Evolutionary conservation across 2,888 invertebrate species (phyloP).

Genomic region (Rapana venosa): DNA sequence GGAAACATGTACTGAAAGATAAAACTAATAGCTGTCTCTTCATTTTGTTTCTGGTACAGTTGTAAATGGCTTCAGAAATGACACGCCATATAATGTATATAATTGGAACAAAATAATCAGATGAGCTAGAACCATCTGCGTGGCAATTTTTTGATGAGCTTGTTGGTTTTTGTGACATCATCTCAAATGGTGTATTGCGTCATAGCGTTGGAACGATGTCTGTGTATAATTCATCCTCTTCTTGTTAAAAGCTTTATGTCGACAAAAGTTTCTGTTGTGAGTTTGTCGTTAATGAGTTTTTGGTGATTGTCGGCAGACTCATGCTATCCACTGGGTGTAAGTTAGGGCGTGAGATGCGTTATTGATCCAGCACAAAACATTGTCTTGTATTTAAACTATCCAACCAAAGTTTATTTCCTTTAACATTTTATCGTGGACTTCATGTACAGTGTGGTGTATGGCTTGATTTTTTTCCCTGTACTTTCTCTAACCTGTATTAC

Average conservation of each 20-base stretch:
- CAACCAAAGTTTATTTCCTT: not conserved
- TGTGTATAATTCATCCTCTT: not conserved
- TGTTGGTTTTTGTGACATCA: not conserved
- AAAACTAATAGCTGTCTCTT: conserved; percentile 9
- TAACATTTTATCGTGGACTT: not conserved
- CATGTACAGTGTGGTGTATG: not conserved
- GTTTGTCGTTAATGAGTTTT: not conserved
- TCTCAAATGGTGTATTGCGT: not conserved
- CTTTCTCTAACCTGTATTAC: not conserved
- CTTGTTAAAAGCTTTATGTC: not conserved
- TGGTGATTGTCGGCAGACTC: not conserved
- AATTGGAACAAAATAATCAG: not conserved
- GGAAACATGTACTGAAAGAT: not conserved
- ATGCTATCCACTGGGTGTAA: not conserved
- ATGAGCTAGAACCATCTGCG: not conserved
- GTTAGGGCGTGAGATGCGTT: not conserved
- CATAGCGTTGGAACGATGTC: not conserved
- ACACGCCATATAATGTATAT: not conserved
- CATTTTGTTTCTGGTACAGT: not conserved
- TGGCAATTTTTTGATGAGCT: not conserved
- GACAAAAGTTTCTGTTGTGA: not conserved
- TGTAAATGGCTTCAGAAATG: too few species aligned
- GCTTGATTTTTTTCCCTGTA: not conserved
- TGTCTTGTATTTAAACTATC: not conserved
- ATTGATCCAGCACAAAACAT: not conserved